Evolutionary conservation across 1,140 invertebrate genomes (phyloP).

Genomic region (Drosophila nebulosa): DNA sequence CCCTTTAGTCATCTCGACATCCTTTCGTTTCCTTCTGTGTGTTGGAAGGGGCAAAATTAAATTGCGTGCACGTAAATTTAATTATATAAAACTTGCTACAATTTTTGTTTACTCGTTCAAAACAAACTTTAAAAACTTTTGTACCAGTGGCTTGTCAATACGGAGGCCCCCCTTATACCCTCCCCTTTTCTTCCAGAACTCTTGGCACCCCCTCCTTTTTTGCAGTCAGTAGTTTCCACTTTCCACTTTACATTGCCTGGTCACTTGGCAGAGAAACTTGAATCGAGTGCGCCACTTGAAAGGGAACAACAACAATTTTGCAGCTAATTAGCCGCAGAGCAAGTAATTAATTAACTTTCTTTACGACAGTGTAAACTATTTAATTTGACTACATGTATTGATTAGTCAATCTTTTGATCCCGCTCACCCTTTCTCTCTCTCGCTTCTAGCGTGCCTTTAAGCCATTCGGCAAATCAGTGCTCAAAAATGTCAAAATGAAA

Average conservation of each 20-base stretch:
- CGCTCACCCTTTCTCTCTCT: too few species aligned
- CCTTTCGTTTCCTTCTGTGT: background rate
- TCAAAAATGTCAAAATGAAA: constrained; percentile 60
- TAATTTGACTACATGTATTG: constrained; percentile 17
- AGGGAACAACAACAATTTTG: constrained; percentile 45
- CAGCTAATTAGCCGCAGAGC: constrained; percentile 61
- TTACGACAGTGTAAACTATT: constrained; percentile 15
- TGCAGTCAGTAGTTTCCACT: background rate
- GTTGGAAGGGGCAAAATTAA: constrained; percentile 29
- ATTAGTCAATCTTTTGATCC: constrained; percentile 15
- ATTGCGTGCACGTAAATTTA: constrained; percentile 75
- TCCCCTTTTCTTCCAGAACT: background rate
- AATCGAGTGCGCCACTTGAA: constrained; percentile 48
- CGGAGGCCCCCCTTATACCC: background rate
- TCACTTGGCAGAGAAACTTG: background rate
- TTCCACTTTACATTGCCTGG: background rate
- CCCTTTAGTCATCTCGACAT: background rate
- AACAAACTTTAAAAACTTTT: constrained; percentile 74
- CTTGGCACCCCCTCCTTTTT: background rate
- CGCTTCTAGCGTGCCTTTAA: constrained; percentile 48
- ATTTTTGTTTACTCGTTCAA: constrained; percentile 76
- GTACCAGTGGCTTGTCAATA: constrained; percentile 57
- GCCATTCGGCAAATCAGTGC: constrained; percentile 51
- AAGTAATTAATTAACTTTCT: constrained; percentile 68
- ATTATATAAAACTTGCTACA: constrained; percentile 67